Conservation (phyloP, 2,113 vertebrate species). For the Chamaetylas fuelleborni region DNA sequence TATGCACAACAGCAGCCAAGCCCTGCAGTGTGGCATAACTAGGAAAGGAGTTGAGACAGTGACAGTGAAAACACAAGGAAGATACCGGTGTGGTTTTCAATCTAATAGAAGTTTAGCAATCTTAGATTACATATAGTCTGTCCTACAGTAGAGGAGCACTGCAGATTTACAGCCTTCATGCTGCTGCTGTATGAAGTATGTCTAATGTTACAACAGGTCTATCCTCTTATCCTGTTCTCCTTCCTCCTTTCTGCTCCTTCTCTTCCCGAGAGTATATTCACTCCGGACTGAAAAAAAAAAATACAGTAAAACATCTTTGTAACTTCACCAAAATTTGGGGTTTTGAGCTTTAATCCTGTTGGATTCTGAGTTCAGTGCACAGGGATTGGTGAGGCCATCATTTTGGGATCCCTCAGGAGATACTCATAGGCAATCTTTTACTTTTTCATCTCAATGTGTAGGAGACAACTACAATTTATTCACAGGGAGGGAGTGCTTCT, state of each 20-base stretch:
- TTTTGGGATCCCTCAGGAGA: background rate
- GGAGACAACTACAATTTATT: background rate
- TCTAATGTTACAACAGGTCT: background rate
- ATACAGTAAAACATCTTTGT: background rate
- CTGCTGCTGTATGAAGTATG: background rate
- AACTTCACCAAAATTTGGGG: background rate
- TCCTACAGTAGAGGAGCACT: background rate
- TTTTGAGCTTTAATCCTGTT: background rate
- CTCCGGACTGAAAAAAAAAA: background rate
- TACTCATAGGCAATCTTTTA: background rate
- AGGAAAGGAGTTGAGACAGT: background rate
- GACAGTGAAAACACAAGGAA: background rate
- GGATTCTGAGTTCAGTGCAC: background rate
- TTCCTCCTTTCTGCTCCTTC: background rate
- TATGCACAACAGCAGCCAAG: background rate
- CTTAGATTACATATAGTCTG: background rate
- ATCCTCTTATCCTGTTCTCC: background rate
- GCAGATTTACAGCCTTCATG: background rate
- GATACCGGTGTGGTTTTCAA: background rate
- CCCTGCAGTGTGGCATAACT: background rate
- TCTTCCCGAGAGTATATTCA: background rate
- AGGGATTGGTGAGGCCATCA: background rate
- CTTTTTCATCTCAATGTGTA: background rate
- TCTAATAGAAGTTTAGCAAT: background rate
- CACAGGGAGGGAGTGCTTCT: fast-evolving